Conservation (phyloP, 1,140 invertebrate genomes). For the Sitophilus oryzae region DNA sequence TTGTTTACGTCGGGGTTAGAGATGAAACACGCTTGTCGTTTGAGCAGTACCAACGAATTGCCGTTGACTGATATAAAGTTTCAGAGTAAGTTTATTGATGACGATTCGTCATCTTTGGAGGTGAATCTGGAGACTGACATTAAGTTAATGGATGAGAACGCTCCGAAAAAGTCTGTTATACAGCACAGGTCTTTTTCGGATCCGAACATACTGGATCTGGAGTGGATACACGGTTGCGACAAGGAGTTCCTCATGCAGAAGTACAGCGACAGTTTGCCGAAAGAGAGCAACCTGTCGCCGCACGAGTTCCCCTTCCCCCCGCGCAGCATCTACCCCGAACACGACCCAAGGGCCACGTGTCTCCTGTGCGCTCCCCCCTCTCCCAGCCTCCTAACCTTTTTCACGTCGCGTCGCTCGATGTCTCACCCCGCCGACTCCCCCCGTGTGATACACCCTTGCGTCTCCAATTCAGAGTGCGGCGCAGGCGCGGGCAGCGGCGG, state of each 20-base stretch:
- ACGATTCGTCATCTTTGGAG: slow-evolving; percentile 33
- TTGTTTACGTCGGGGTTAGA: slow-evolving; percentile 36
- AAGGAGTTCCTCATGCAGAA: slow-evolving; percentile 33
- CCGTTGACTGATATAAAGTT: slow-evolving; percentile 53
- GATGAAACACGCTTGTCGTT: slow-evolving; percentile 43
- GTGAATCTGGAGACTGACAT: slow-evolving; percentile 35
- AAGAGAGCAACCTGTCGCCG: slow-evolving; percentile 14
- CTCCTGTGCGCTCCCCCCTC: slow-evolving; percentile 39
- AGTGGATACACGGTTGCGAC: slow-evolving; percentile 26
- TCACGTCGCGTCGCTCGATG: slow-evolving; percentile 39
- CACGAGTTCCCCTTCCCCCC: slow-evolving; percentile 17
- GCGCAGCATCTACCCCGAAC: slow-evolving; percentile 35
- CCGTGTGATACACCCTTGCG: slow-evolving; percentile 38
- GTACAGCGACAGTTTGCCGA: slow-evolving; percentile 25
- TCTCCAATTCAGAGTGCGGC: slow-evolving; percentile 45
- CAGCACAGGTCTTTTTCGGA: slow-evolving; percentile 40
- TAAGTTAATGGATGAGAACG: slow-evolving; percentile 17
- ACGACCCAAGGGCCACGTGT: slow-evolving; percentile 46
- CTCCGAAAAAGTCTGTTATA: slow-evolving; percentile 1
- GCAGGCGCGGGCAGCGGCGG: no score
- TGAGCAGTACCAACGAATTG: slow-evolving; percentile 51
- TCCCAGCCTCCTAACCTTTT: slow-evolving; percentile 45
- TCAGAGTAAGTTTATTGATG: slow-evolving; percentile 24
- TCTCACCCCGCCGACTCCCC: slow-evolving; percentile 37
- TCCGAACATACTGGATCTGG: slow-evolving; percentile 40